A percentile compares a stretch with the other conserved stretches of the same genome.
phyloP scores from a whole-genome alignment of 2,113 vertebrate species.

The Propithecus coquereli region DNA sequence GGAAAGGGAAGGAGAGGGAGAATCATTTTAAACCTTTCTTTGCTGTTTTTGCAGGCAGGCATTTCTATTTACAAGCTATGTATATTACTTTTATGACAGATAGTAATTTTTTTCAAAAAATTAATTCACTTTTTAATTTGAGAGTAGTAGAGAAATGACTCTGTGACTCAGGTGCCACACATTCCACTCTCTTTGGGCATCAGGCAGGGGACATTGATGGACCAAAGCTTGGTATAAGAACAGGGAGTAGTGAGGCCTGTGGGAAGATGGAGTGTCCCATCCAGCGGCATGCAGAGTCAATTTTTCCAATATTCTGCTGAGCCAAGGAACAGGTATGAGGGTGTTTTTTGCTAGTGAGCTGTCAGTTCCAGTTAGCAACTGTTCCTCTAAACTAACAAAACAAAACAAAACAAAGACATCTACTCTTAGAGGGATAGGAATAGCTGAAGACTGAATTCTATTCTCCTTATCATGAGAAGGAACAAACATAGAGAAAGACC shows the following conservation, averaged over 20 bases:
- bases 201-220: background rate
- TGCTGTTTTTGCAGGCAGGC: background rate
- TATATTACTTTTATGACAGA: background rate
- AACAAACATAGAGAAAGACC: background rate
- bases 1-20: background rate
- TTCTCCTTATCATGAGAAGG: background rate
- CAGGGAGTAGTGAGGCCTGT: background rate
- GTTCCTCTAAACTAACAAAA: background rate
- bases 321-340: background rate
- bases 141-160: background rate
- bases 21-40: background rate
- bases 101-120: background rate
- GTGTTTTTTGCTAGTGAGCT: background rate
- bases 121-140: background rate
- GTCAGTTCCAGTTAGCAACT: background rate
- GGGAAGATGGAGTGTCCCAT: background rate
- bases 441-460: background rate
- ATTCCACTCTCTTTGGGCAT: background rate
- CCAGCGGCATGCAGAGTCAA: background rate
- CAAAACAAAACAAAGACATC: background rate
- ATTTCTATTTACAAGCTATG: background rate
- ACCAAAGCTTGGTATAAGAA: background rate
- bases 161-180: background rate
- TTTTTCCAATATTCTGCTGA: background rate
- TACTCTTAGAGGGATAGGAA: background rate